Percentiles rank a stretch among this genome's conserved stretches.
Evolutionary conservation across 2,888 invertebrate genomes (phyloP).

Genomic region (Spatulosminthurus flaviceps): DNA sequence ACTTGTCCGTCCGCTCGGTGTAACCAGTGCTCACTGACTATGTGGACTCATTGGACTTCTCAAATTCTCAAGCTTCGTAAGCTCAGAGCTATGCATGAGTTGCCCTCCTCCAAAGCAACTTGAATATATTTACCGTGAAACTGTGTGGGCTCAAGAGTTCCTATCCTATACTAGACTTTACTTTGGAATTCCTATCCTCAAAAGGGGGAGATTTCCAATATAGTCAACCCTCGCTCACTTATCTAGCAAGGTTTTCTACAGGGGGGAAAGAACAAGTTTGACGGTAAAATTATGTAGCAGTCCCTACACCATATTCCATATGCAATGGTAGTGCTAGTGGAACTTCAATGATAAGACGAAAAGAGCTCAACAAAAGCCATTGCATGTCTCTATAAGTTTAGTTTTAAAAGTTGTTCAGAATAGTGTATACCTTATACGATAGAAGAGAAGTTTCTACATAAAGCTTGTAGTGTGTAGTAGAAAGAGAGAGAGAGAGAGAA

Average conservation of each 20-base stretch:
- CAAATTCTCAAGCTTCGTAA: conserved; percentile 18
- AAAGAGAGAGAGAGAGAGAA: not conserved
- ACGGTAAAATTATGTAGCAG: not conserved
- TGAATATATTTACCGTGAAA: not conserved
- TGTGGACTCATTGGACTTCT: conserved; percentile 14
- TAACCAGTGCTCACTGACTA: conserved; percentile 7
- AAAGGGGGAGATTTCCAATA: no score
- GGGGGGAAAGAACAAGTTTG: not conserved
- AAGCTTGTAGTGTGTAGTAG: not conserved
- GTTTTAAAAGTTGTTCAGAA: not conserved
- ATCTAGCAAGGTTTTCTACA: not conserved
- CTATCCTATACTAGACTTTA: not conserved
- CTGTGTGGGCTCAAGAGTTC: not conserved
- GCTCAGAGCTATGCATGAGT: conserved; percentile 14
- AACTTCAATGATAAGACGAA: conserved; percentile 13
- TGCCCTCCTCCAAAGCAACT: conserved; percentile 9
- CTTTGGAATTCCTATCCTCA: no score
- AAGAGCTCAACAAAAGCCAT: conserved; percentile 12
- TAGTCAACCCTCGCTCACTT: not conserved
- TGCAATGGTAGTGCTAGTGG: not conserved
- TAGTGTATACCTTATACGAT: not conserved
- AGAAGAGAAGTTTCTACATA: not conserved
- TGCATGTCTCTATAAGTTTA: not conserved
- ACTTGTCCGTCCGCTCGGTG: not conserved
- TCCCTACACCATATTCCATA: no score